phyloP scores from a whole-genome alignment of 2,113 vertebrate genomes.

The Phrynocephalus versicolor region DNA sequence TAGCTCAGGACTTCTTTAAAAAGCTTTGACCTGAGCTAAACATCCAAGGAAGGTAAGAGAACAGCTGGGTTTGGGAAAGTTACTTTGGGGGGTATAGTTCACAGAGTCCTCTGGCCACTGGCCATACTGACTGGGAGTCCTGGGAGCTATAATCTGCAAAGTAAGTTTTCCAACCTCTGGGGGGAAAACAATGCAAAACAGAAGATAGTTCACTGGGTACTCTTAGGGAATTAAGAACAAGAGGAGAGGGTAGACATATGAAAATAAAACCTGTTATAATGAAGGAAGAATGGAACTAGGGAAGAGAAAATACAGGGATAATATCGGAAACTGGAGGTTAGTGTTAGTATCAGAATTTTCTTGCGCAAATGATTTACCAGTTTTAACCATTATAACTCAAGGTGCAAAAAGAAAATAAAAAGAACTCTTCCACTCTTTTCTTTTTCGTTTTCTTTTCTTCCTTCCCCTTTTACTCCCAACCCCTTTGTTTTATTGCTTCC shows the following conservation, averaged over 20 bases:
- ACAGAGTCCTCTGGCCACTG: no score
- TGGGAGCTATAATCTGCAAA: neutral
- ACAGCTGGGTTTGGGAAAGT: neutral
- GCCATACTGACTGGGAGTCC: no score
- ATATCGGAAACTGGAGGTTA: neutral
- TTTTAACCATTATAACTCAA: neutral
- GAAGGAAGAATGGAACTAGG: neutral
- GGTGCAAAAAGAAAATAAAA: neutral
- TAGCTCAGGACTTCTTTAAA: conserved; percentile 2
- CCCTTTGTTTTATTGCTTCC: no score
- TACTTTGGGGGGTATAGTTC: no score
- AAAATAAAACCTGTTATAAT: neutral
- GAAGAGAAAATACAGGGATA: neutral
- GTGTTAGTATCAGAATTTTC: neutral
- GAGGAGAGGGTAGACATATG: conserved; percentile 16
- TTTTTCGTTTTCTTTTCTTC: neutral
- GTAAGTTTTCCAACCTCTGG: neutral
- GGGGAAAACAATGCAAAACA: neutral
- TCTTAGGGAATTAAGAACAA: neutral
- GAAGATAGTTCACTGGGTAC: neutral
- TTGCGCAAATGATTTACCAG: neutral
- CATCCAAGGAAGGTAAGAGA: neutral
- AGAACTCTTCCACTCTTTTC: neutral
- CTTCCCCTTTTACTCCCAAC: neutral
- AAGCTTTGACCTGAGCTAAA: conserved; percentile 7